Evolutionary conservation across 1,140 invertebrate species (phyloP).

Genomic region (Neotoxoptera formosana): DNA sequence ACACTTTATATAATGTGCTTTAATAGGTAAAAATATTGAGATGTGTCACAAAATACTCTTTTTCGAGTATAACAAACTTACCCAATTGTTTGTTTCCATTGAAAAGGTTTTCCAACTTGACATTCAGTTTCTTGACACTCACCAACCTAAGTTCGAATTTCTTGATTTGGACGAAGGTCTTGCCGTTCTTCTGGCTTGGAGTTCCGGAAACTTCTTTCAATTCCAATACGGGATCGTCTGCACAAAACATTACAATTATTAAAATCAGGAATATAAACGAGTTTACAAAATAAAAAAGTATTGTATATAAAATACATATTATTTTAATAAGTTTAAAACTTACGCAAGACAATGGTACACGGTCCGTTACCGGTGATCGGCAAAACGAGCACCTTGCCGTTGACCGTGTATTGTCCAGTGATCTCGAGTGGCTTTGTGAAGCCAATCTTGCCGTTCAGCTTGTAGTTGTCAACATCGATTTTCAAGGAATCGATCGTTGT

Average conservation of each 20-base stretch:
- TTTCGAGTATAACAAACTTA: conserved; percentile 43
- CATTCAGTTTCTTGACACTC: conserved; percentile 59
- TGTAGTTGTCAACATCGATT: conserved; percentile 57
- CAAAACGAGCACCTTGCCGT: conserved; percentile 62
- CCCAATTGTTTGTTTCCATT: conserved; percentile 62
- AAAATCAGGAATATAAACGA: background rate
- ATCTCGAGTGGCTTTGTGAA: conserved; percentile 58
- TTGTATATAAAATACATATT: background rate
- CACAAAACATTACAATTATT: conserved; percentile 50
- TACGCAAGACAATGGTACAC: conserved; percentile 61
- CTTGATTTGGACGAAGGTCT: conserved; percentile 59
- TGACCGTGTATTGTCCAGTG: conserved; percentile 60
- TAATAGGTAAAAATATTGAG: too few species aligned
- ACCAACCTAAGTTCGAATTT: conserved; percentile 58
- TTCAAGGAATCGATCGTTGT: conserved; percentile 49
- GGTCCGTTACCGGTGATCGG: conserved; percentile 61
- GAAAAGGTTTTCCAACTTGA: conserved; percentile 62
- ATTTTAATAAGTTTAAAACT: conserved; percentile 59
- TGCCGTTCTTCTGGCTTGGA: conserved; percentile 59
- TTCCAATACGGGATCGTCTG: conserved; percentile 63
- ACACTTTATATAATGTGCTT: too few species aligned
- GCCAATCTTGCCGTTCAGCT: conserved; percentile 39
- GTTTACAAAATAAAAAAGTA: too few species aligned
- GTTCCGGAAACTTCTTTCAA: conserved; percentile 55
- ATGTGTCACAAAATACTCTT: too few species aligned